Evolutionary conservation across 2,113 vertebrate genomes (phyloP).

Genomic region (Butorides virescens): DNA sequence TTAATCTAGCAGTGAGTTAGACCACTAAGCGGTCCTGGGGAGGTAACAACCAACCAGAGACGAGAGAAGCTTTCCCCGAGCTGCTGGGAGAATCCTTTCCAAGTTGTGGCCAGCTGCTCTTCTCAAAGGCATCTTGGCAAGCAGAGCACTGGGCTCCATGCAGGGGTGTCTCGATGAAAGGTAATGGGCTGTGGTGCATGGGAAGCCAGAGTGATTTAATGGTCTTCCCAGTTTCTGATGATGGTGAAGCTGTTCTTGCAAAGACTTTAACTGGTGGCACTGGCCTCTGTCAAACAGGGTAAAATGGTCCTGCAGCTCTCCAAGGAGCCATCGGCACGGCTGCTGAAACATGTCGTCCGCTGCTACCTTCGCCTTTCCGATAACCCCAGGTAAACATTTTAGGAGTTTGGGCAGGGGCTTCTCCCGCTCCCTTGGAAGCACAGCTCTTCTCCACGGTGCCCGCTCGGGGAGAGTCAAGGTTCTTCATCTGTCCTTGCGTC

Average conservation of each 20-base stretch:
- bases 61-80: neutral
- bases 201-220: neutral
- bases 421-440: neutral
- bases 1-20: neutral
- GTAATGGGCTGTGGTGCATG: fast-evolving
- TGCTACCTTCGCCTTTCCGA: constrained; percentile 98
- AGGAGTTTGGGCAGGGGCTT: constrained; percentile 32
- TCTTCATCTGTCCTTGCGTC: neutral
- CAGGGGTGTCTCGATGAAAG: neutral
- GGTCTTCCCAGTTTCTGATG: neutral
- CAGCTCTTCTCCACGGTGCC: neutral
- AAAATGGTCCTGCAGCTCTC: constrained; percentile 99
- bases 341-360: constrained; percentile 95
- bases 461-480: neutral
- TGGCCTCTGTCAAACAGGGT: constrained; percentile 77
- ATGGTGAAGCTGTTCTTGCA: neutral
- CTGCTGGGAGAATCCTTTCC: neutral
- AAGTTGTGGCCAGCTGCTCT: neutral
- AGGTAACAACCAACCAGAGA: neutral
- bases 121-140: neutral
- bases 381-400: constrained; percentile 92
- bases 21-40: neutral
- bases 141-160: fast-evolving
- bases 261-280: neutral
- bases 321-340: constrained; percentile 94